Percentiles rank a stretch among this genome's conserved stretches.
phyloP scores from a whole-genome alignment of 2,888 invertebrate genomes.

The Pseudanteris insignis region DNA sequence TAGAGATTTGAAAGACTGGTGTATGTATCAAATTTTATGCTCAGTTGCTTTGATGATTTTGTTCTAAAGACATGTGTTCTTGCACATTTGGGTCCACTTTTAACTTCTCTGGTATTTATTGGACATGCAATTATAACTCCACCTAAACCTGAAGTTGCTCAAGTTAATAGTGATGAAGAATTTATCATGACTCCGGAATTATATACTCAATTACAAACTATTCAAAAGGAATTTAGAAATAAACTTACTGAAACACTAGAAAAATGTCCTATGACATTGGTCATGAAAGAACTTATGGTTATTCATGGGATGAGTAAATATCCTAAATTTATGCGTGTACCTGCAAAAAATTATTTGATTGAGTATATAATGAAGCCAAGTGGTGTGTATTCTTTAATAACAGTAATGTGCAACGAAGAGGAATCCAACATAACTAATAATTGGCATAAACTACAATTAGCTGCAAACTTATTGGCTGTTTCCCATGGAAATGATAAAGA shows the following conservation, averaged over 20 bases:
- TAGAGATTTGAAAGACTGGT: constrained; percentile 69
- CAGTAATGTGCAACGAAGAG: constrained; percentile 73
- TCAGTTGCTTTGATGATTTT: constrained; percentile 51
- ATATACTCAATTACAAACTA: constrained; percentile 68
- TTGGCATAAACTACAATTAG: constrained; percentile 76
- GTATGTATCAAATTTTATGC: constrained; percentile 71
- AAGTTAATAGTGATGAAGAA: constrained; percentile 40
- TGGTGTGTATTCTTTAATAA: constrained; percentile 74
- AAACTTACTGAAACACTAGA: constrained; percentile 69
- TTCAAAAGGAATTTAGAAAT: constrained; percentile 68
- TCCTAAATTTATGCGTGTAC: constrained; percentile 73
- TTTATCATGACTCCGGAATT: constrained; percentile 71
- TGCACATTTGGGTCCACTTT: constrained; percentile 62
- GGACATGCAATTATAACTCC: constrained; percentile 74
- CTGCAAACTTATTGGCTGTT: constrained; percentile 72
- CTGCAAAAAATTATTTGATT: constrained; percentile 72
- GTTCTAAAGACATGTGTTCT: constrained; percentile 52
- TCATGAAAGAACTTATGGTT: constrained; percentile 77
- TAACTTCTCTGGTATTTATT: constrained; percentile 77
- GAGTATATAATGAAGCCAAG: constrained; percentile 70
- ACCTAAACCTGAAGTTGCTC: constrained; percentile 63
- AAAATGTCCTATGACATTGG: constrained; percentile 71
- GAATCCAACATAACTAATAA: constrained; percentile 70
- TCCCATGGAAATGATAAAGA: constrained; percentile 67
- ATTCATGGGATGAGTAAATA: constrained; percentile 70